Evolutionary conservation across 2,113 vertebrate species (phyloP), one percentile per base, ranked within the genome.

Genomic region (Baryphthengus martii): DNA sequence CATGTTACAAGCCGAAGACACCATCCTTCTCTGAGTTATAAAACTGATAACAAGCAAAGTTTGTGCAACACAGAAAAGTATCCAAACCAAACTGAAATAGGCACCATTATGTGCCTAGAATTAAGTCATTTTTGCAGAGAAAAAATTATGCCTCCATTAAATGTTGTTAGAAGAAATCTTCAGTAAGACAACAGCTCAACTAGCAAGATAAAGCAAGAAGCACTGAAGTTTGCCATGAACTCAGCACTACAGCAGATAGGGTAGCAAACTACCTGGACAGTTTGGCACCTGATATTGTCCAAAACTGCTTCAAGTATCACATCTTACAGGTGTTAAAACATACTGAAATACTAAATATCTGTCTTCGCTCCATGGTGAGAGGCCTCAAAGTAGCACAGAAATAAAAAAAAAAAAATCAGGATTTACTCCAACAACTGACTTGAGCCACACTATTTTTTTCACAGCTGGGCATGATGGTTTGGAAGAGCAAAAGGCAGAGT

Each of bases 31-130:
- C 66, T 26, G 15, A 45, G 24, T 7, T 75, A 40, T 17, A 25
- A 21, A 70, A 39, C 13, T 44, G 11, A 23, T 6, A 4, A 28
- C 17, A 53, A 82, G 29, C 18, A 44, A 76, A 55, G 7, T 6
- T 81, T 33, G 31, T 0, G 2, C 5, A 15, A 26, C 9, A 39
- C 0, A 0, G 24, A 39, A 53, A 56, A n/a, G 3, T 7, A 66
- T 4, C 77, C 13, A 61, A 76, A 77, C 2, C 18, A 62, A 74
- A 78, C 3, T 24, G 16, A 82, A 74, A n/a, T 3, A 56, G 2
- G 6, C 12, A 29, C 24, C 4, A 42, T 7, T 29, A 76, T 4
- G 37, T 29, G 35, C 23, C 55, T 0, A 47, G 11, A 77, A 84
- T 15, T 10, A 53, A 63, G 13, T 23, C 0, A 31, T 23, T 86